Conservation (phyloP, 1,140 invertebrate species). For the Dendrolimus punctatus region DNA sequence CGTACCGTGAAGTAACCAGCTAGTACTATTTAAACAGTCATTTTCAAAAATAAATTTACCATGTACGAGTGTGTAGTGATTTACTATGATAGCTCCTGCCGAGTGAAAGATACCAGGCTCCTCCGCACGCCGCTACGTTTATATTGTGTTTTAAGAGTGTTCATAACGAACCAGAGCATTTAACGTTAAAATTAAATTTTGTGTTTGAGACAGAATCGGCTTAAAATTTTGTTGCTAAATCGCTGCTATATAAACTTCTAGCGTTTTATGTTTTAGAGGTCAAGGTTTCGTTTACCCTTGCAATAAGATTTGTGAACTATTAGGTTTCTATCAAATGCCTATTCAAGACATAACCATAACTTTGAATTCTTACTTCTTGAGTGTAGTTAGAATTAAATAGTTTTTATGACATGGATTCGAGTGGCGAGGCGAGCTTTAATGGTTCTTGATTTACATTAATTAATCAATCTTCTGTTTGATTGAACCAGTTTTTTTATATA, state of each 20-base stretch:
- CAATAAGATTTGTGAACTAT: too few species aligned
- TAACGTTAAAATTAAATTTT: conserved; percentile 2
- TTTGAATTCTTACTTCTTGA: too few species aligned
- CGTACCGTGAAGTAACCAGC: conserved; percentile 5
- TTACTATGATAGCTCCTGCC: conserved; percentile 38
- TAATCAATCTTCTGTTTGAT: too few species aligned
- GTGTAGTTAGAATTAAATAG: too few species aligned
- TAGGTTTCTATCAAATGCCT: too few species aligned
- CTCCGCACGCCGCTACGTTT: conserved; percentile 18
- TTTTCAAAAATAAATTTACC: conserved; percentile 25
- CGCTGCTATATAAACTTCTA: too few species aligned
- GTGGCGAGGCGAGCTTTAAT: neutral
- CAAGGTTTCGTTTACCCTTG: too few species aligned
- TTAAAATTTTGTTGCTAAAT: too few species aligned
- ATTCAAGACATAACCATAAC: too few species aligned
- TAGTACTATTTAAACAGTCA: conserved; percentile 18
- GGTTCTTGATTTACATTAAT: too few species aligned
- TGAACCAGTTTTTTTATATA: too few species aligned
- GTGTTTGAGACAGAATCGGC: neutral
- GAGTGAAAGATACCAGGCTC: conserved; percentile 49
- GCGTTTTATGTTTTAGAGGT: too few species aligned
- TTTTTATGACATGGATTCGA: neutral
- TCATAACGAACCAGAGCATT: conserved; percentile 6
- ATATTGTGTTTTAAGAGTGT: conserved; percentile 17
- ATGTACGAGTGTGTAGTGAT: conserved; percentile 33